Percentiles rank a stretch among this genome's conserved stretches.
These are phyloP conservation scores for Trematomus bernacchii DNA, from an alignment of 2,797 vertebrate genomes.

Conservation along the genomic window DNA sequence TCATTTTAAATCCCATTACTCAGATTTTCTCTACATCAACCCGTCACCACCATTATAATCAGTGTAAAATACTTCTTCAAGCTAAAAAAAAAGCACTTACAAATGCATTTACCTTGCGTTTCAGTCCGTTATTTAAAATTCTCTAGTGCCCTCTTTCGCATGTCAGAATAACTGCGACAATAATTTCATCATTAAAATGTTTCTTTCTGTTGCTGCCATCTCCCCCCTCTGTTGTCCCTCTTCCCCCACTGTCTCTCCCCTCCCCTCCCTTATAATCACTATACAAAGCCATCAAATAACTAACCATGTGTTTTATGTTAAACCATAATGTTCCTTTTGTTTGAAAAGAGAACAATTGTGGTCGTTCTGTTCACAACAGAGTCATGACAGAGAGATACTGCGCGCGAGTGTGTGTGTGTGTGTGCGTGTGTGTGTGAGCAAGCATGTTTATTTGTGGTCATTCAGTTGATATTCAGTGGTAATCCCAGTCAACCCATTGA, in stretches of 20 bases:
- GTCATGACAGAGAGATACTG: conserved; percentile 71
- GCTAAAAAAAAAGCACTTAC: conserved; percentile 14
- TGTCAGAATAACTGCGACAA: conserved; percentile 45
- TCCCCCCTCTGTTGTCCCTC: conserved; percentile 9
- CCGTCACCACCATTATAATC: conserved; percentile 1
- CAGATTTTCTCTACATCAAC: neutral
- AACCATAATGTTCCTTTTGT: conserved; percentile 81
- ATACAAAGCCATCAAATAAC: conserved; percentile 78
- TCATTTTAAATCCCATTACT: conserved; percentile 8
- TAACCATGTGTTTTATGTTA: conserved; percentile 80
- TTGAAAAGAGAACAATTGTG: conserved; percentile 83
- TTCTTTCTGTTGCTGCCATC: conserved; percentile 44
- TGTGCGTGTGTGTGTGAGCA: neutral
- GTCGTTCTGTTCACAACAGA: conserved; percentile 72
- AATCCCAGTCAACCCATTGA: conserved; percentile 75
- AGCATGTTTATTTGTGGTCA: conserved; percentile 75
- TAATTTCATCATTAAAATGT: conserved; percentile 59
- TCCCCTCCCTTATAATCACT: conserved; percentile 66
- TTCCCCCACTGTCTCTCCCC: neutral
- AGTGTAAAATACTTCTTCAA: conserved; percentile 11
- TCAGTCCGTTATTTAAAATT: neutral
- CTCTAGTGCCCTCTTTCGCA: conserved; percentile 35
- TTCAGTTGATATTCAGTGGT: conserved; percentile 69
- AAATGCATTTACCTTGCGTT: neutral
- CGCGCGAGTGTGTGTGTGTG: neutral